Conservation (phyloP, 2,113 vertebrate species). For the Centropristis striata region DNA sequence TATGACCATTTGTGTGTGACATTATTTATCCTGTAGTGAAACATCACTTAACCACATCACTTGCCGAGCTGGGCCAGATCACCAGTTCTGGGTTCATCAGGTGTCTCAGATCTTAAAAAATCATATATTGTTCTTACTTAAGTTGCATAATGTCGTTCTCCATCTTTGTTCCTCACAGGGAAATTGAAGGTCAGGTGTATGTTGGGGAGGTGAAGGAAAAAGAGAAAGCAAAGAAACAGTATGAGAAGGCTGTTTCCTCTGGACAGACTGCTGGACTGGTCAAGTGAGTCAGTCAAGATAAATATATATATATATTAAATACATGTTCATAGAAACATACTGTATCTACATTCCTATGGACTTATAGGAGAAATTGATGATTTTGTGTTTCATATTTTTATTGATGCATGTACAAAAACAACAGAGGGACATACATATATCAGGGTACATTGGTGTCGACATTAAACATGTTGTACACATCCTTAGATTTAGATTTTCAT, state of each 20-base stretch:
- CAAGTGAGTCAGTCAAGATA: conserved; percentile 82
- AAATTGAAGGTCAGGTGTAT: conserved; percentile 88
- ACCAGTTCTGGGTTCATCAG: too few relatives aligned
- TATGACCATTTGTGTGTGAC: background rate
- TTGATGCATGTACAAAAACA: too few relatives aligned
- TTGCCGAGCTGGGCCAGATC: too few relatives aligned
- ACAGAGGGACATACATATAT: too few relatives aligned
- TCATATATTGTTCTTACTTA: background rate
- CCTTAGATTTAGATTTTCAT: too few relatives aligned
- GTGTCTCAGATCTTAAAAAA: too few relatives aligned
- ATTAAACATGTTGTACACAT: too few relatives aligned
- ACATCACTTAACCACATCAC: too few relatives aligned
- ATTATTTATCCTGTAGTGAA: too few relatives aligned
- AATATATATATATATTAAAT: fast-evolving
- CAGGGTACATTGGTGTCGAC: too few relatives aligned
- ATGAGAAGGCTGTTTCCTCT: conserved; percentile 89
- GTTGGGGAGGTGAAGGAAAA: conserved; percentile 93
- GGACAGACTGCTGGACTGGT: conserved; percentile 91
- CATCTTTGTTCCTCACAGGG: conserved; percentile 82
- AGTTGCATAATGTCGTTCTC: conserved; percentile 85
- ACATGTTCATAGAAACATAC: background rate
- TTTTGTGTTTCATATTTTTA: too few relatives aligned
- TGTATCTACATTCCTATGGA: background rate
- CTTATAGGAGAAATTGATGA: background rate
- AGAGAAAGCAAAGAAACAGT: conserved; percentile 91